Base-by-base conservation (phyloP, 2,797 vertebrate species). In the Esox masquinongy region DNA sequence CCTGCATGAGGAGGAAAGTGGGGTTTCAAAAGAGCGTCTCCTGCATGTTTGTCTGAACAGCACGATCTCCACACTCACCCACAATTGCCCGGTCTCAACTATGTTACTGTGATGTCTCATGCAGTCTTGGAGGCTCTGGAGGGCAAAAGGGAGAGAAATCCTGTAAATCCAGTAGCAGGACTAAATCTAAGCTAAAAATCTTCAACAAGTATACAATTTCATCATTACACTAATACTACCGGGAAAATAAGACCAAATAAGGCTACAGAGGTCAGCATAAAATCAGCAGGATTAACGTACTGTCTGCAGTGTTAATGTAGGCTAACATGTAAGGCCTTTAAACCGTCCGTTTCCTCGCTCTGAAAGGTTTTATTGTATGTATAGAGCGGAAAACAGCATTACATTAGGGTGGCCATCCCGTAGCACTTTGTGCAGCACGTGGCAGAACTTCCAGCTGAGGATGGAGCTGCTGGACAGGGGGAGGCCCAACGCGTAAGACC, bases 371-470 rank as follows among this genome's bases (percentile, higher is more conserved):
- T 6, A 39, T 39, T 39, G 36, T 39, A 3, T 1, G 61, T 34
- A 67, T 19, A 34, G 6, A 66, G 31, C 5, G 2, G 63, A 34
- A 15, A 31, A 16, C 15, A 17, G 7, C 16, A 16, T 95, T 94
- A 98, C 98, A 0, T 99, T 99, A 64, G 90, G 94, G 87, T 99
- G 98, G 8, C 98, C 98, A 0, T 99, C 98, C 0, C 97, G 93
- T 63, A 99, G 93, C 53, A 99, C 90, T 90, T 99, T 99, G 93
- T 99, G 98, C 24, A 99, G 89, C 2, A 99, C 97, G 0, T 98
- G 96, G 90, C 97, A 99, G 93, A 99, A 99, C 91, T 99, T 99
- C 98, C 98, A 99, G 92, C 97, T 96, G 86, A 99, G 94, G 90
- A 99, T 95, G 86, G 98, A 92, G 66, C 94, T 99, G 93, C 94